phyloP scores from a whole-genome alignment of 2,888 invertebrate species.

The Calliopum simillimum region DNA sequence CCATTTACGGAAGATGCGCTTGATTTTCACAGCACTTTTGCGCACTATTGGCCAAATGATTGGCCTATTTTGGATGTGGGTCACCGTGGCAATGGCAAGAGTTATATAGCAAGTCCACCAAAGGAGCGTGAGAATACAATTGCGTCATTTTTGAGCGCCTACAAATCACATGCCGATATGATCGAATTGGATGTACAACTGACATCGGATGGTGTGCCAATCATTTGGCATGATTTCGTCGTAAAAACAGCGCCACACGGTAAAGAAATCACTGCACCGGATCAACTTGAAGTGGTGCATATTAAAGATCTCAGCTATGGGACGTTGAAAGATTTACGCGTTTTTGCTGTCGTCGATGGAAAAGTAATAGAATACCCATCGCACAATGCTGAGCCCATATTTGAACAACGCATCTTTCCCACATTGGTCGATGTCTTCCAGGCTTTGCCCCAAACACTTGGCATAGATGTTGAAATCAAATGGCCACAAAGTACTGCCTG shows the following conservation, averaged over 20 bases:
- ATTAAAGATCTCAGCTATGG: conserved; percentile 93
- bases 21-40: conserved; percentile 83
- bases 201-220: conserved; percentile 92
- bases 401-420: conserved; percentile 94
- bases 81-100: conserved; percentile 93
- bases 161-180: conserved; percentile 93
- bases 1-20: conserved; percentile 69
- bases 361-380: conserved; percentile 75
- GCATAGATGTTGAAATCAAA: conserved; percentile 98
- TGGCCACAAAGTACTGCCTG: conserved; percentile 91
- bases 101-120: conserved; percentile 80
- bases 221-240: conserved; percentile 95
- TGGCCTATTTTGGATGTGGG: conserved; percentile 93
- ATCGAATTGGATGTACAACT: conserved; percentile 99
- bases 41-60: conserved; percentile 86
- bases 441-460: conserved; percentile 84
- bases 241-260: conserved; percentile 80
- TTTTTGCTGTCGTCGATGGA: conserved; percentile 81
- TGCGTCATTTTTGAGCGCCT: conserved; percentile 91
- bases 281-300: conserved; percentile 90
- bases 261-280: conserved; percentile 74
- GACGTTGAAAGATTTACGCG: conserved; percentile 89
- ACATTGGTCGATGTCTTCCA: conserved; percentile 86
- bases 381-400: conserved; percentile 79
- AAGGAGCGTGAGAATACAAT: conserved; percentile 88